Percentiles rank a stretch among this genome's conserved stretches.
These are phyloP conservation scores for Lepas anatifera DNA, from an alignment of 2,888 invertebrate genomes.

Conservation along the genomic window DNA sequence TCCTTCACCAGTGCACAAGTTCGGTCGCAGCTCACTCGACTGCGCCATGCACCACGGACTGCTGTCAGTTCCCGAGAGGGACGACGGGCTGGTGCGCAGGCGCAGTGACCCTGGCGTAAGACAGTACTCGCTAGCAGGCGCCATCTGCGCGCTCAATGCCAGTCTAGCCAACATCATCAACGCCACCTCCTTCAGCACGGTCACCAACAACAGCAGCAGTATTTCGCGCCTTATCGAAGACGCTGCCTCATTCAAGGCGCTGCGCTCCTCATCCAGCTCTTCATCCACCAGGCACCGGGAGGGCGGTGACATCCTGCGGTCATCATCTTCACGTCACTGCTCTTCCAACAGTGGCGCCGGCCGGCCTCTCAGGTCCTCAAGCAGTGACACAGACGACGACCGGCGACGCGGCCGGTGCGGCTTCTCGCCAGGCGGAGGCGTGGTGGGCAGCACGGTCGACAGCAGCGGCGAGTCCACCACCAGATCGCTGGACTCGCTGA, in stretches of 20 bases:
- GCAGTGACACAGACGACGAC: too few species aligned
- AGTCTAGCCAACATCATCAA: constrained; percentile 11
- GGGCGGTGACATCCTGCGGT: not conserved
- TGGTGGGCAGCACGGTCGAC: not conserved
- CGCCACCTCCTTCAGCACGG: constrained; percentile 3
- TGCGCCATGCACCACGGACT: not conserved
- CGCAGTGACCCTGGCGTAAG: constrained; percentile 1
- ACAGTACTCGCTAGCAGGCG: not conserved
- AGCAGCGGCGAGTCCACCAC: not conserved
- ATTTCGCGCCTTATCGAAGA: not conserved
- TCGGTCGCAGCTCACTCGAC: constrained; percentile 1
- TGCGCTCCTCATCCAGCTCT: constrained; percentile 1
- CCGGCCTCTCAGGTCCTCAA: not conserved
- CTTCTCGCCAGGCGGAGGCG: too few species aligned
- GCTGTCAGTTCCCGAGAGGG: not conserved
- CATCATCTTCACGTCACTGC: too few species aligned
- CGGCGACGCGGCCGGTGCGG: not conserved
- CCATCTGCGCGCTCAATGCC: constrained; percentile 7
- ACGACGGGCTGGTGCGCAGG: not conserved
- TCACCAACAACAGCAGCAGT: constrained; percentile 8
- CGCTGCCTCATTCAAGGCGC: not conserved
- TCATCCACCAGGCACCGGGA: not conserved
- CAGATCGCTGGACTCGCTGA: not conserved
- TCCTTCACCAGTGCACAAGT: not conserved
- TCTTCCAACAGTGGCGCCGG: too few species aligned